These are phyloP conservation scores for Charadrius vociferus DNA, from an alignment of 2,113 vertebrate genomes.

Conservation along the genomic window DNA sequence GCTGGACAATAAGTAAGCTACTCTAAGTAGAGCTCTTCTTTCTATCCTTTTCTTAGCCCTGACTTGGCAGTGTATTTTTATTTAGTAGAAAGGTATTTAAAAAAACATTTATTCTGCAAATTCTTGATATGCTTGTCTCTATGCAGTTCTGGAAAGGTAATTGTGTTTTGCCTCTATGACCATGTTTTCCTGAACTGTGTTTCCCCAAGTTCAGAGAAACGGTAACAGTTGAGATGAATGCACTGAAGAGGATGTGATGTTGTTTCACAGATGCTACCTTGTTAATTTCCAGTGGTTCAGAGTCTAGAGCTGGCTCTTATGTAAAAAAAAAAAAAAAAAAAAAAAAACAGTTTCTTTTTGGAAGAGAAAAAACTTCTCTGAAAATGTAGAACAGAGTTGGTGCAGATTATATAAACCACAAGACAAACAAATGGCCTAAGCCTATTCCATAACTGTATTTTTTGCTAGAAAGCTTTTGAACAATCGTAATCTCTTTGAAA, in stretches of 20 bases:
- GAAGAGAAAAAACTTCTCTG: not conserved
- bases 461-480: constrained; percentile 49
- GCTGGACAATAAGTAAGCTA: not conserved
- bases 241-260: not conserved
- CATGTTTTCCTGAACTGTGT: not conserved
- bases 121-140: not conserved
- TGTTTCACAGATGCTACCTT: not conserved
- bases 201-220: not conserved
- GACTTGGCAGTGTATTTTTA: not conserved
- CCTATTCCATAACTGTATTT: not conserved
- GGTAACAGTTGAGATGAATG: fast-evolving
- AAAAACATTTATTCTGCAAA: not conserved
- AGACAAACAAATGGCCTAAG: constrained; percentile 30
- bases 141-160: not conserved
- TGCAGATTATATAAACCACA: constrained; percentile 28
- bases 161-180: not conserved
- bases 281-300: not conserved
- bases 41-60: not conserved
- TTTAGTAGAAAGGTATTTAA: not conserved
- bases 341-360: not conserved
- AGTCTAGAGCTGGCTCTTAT: not conserved
- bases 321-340: constrained; percentile 7
- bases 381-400: not conserved
- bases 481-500: constrained; percentile 9
- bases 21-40: not conserved